Conservation (phyloP, 2,888 invertebrate species). For the Gymnosoma rotundatum region DNA sequence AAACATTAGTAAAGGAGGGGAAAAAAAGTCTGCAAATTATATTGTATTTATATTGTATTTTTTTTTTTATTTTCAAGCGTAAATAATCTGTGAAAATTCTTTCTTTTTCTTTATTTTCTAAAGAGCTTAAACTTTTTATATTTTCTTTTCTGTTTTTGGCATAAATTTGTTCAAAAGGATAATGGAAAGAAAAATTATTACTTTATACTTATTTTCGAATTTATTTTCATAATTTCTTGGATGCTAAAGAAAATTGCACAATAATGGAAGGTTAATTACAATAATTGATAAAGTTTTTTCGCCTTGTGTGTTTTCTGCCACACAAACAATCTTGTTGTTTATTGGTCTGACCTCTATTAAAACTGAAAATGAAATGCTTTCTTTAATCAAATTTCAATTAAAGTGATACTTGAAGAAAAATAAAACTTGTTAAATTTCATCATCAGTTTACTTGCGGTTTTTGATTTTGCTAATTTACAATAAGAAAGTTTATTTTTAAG, state of each 20-base stretch:
- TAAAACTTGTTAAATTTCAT: too few species aligned
- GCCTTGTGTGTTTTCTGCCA: background rate
- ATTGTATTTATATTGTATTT: background rate
- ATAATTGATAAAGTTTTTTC: constrained; percentile 51
- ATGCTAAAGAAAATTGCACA: constrained; percentile 45
- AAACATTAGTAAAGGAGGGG: background rate
- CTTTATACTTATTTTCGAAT: constrained; percentile 25
- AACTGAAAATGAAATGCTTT: background rate
- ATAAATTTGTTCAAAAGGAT: constrained; percentile 33
- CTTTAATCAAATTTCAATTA: background rate
- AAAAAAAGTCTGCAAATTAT: constrained; percentile 2
- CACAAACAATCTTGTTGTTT: constrained; percentile 12
- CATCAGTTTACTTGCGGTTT: background rate
- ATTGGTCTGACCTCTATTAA: background rate
- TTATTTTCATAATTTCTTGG: constrained; percentile 18
- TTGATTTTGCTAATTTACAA: background rate
- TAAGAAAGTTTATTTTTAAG: background rate
- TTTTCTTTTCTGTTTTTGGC: constrained; percentile 6
- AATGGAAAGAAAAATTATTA: background rate
- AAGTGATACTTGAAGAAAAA: background rate
- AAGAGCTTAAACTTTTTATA: constrained; percentile 5
- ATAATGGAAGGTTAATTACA: constrained; percentile 58
- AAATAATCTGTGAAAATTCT: constrained; percentile 3
- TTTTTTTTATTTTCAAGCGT: background rate
- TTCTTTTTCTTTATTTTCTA: constrained; percentile 21